Evolutionary conservation across 2,888 invertebrate species (phyloP).

Genomic region (Tiliacea citrago): DNA sequence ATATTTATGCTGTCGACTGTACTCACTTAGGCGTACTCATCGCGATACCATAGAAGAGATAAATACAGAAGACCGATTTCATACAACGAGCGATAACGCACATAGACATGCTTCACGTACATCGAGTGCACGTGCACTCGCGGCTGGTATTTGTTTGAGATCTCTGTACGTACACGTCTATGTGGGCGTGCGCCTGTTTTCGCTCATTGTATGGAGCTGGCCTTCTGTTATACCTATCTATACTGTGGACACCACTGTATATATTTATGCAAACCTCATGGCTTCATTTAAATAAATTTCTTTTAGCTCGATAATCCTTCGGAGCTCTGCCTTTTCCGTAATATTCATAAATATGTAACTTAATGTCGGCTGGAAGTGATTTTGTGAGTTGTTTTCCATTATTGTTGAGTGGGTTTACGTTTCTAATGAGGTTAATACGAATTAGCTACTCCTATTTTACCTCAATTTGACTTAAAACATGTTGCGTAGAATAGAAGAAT

Average conservation of each 20-base stretch:
- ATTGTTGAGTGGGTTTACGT: constrained; percentile 8
- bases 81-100: background rate
- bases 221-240: constrained; percentile 5
- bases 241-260: constrained; percentile 3
- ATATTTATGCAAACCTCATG: constrained; percentile 59
- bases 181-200: background rate
- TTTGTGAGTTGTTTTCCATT: constrained; percentile 33
- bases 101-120: background rate
- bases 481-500: background rate
- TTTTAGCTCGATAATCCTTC: constrained; percentile 37
- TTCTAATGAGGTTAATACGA: constrained; percentile 7
- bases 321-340: constrained; percentile 32
- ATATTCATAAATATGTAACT: constrained; percentile 49
- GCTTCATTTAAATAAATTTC: constrained; percentile 63
- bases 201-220: background rate
- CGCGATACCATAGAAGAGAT: background rate
- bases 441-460: constrained; percentile 9
- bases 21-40: constrained; percentile 33
- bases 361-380: constrained; percentile 31
- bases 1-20: constrained; percentile 58
- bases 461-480: background rate
- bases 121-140: background rate
- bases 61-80: constrained; percentile 4
- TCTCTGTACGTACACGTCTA: background rate
- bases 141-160: background rate